Evolutionary conservation across 2,888 invertebrate genomes (phyloP), one percentile per base, ranked within the genome.

Genomic region (Caenorhabditis uteleia): DNA sequence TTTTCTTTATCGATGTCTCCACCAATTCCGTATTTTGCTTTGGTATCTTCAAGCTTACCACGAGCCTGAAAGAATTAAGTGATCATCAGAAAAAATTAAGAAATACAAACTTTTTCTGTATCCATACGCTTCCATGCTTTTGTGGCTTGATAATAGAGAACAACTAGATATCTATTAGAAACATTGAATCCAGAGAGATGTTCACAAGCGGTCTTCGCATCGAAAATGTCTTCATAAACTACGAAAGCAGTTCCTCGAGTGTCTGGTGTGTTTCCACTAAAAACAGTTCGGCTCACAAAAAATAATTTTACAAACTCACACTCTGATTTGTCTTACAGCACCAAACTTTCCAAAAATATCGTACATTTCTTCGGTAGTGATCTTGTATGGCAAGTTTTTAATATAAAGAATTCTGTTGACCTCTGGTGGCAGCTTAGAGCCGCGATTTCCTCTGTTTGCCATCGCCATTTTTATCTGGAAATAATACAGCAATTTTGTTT

Each of bases 261-360:
- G 85, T 98, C 97, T 14, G 95, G 91, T 23, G 95, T 97, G 83
- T 95, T 97, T 1, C 97, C 97, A 29, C 87, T 93, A 85, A 42
- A 70, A 61, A 33, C 25, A 26, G 3, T 18, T 16, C 27, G 8
- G n/a, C n/a, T n/a, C n/a, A n/a, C n/a, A n/a, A n/a, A n/a, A n/a
- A n/a, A n/a, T n/a, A n/a, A n/a, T n/a, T n/a, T n/a, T 26, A 18
- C 23, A 23, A 25, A 88, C 91, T 89, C 88, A 93, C 93, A 95
- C 92, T 86, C 98, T 87, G 65, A 98, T 98, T 86, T 99, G 98
- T 77, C 98, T 87, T 72, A 98, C 97, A 3, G 98, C 97, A 77
- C 98, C 98, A 86, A 97, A 98, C 87, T 99, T 99, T 18, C 98
- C 98, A 88, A 98, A 99, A 70, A 99, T 99, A 86, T 99, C 98